Base-by-base conservation (phyloP, 2,888 invertebrate genomes). In the Balanococcus diminutus region DNA sequence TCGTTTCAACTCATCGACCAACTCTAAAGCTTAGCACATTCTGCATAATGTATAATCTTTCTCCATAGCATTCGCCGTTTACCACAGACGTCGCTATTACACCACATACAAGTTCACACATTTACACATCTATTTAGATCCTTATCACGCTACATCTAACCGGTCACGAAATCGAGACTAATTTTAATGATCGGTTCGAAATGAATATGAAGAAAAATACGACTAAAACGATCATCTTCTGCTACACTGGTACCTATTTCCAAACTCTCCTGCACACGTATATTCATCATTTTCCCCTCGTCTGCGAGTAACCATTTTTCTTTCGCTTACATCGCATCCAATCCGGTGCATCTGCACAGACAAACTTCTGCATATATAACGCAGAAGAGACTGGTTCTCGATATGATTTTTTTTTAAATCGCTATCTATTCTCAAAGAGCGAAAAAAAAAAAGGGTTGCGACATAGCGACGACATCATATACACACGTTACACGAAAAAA, bases 141-240 rank as follows among this genome's bases (percentile, higher is more conserved):
- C 19, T 56, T 22, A 56, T 56, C 56, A 56, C 56, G 56, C 56
- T 22, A 56, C 67, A 67, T 67, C 16, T 28, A 67, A 67, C 67
- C 31, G 67, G 67, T 67, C 67, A 67, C 67, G 67, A 67, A 67
- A 67, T 67, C 67, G 67, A 28, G 28, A 67, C 67, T 67, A 67
- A 67, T 67, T 67, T 28, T 67, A 67, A 67, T 67, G 28, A 67
- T 28, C 14, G 28, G 67, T 67, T 67, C 56, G 22, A 56, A 56
- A 56, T 22, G 9, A 22, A 46, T n/a, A 1, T 4, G n/a, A 46
- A 46, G 46, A 16, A 61, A 61, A 67, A 67, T 56, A 42, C 42
- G 42, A 11, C 42, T 42, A 42, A 56, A 56, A 56, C 11, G 56
- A 56, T 56, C 22, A 56, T 56, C 22, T 22, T 56, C 19, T 22